phyloP scores from a whole-genome alignment of 2,888 invertebrate species.

The Melipona beecheii region DNA sequence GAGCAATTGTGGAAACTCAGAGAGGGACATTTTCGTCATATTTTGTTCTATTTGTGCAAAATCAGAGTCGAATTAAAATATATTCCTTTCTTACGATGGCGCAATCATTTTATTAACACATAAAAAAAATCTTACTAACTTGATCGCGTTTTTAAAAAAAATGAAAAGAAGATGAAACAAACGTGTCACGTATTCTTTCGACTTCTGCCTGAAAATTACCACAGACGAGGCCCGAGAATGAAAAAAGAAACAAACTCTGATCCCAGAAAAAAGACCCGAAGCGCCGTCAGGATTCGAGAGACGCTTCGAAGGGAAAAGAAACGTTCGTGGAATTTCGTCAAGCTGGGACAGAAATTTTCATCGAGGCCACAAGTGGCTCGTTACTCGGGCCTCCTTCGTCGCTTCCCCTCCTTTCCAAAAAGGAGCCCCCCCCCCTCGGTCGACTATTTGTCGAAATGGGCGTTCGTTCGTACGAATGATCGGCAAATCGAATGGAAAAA shows the following conservation, averaged over 20 bases:
- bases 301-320: background rate
- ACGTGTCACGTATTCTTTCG: no score
- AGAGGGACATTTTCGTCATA: no score
- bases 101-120: no score
- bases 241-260: background rate
- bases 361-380: conserved; percentile 71
- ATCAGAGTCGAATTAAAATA: no score
- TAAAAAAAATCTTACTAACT: no score
- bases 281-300: background rate
- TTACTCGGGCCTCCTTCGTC: conserved; percentile 50
- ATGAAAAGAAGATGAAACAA: no score
- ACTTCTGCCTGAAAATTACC: no score
- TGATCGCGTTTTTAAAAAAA: accelerated
- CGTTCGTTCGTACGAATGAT: conserved; percentile 50
- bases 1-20: no score
- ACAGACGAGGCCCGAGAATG: no score
- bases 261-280: background rate
- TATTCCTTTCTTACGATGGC: no score
- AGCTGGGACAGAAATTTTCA: conserved; percentile 61
- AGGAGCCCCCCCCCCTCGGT: conserved; percentile 1
- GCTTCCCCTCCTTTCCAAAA: background rate
- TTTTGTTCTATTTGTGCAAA: no score
- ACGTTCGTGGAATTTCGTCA: background rate
- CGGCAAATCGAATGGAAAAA: conserved; percentile 71
- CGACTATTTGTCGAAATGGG: conserved; percentile 48